Percentiles rank a stretch among this genome's conserved stretches.
These are phyloP conservation scores for Harpagus bidentatus DNA, from an alignment of 2,113 vertebrate genomes.

Conservation along the genomic window DNA sequence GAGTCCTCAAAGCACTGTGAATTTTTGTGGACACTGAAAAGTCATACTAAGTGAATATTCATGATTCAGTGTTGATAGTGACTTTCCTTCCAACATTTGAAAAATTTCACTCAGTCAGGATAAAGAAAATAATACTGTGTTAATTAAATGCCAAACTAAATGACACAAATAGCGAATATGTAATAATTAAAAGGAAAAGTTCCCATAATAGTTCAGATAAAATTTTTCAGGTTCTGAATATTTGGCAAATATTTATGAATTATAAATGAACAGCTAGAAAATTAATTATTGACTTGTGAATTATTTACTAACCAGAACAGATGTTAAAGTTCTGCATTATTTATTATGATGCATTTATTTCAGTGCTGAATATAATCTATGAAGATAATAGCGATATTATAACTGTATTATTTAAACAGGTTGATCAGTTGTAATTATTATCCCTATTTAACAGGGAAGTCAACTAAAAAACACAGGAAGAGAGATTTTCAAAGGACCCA, in stretches of 20 bases:
- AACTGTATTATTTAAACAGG: slow-evolving; percentile 47
- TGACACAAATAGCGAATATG: background rate
- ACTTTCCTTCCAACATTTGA: background rate
- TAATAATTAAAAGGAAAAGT: slow-evolving; percentile 41
- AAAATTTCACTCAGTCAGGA: background rate
- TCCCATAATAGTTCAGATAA: slow-evolving; percentile 24
- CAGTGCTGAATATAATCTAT: slow-evolving; percentile 32
- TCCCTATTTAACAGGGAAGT: slow-evolving; percentile 12
- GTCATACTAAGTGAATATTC: background rate
- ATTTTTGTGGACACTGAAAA: background rate
- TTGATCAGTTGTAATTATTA: slow-evolving; percentile 48
- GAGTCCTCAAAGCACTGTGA: background rate
- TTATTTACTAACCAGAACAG: slow-evolving; percentile 60
- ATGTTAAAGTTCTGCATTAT: slow-evolving; percentile 62
- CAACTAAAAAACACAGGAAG: background rate
- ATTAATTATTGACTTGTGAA: slow-evolving; percentile 67
- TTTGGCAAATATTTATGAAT: slow-evolving; percentile 66
- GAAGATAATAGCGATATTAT: slow-evolving; percentile 52
- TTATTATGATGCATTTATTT: slow-evolving; percentile 57
- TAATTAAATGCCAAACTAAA: slow-evolving; percentile 36
- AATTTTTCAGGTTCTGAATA: slow-evolving; percentile 26
- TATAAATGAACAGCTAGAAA: slow-evolving; percentile 58
- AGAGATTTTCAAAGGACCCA: background rate
- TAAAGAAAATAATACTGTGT: background rate
- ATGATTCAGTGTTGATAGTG: background rate